phyloP scores from a whole-genome alignment of 1,140 invertebrate genomes.

The Cyclargus thomasi region DNA sequence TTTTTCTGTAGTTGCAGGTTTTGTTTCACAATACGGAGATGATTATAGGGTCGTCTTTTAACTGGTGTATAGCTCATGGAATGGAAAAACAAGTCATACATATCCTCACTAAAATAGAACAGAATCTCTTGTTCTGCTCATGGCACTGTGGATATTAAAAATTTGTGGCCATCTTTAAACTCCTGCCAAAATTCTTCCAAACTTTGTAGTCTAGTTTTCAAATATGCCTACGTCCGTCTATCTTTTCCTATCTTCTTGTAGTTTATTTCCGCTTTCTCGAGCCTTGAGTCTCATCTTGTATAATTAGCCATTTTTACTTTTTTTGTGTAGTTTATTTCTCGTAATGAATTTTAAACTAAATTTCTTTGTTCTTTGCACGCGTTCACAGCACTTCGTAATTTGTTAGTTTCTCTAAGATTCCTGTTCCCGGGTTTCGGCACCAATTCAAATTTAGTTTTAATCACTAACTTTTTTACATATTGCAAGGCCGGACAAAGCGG shows the following conservation, averaged over 20 bases:
- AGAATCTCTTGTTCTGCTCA: conserved; percentile 6
- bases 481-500: too few relatives aligned
- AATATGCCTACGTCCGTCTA: conserved; percentile 21
- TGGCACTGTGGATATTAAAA: conserved; percentile 18
- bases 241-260: conserved; percentile 28
- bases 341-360: too few relatives aligned
- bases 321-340: too few relatives aligned
- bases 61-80: conserved; percentile 26
- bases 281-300: background rate
- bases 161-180: conserved; percentile 22
- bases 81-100: conserved; percentile 21
- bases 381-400: too few relatives aligned
- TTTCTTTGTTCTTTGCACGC: too few relatives aligned
- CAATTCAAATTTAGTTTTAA: too few relatives aligned
- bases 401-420: too few relatives aligned
- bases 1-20: background rate
- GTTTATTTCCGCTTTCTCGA: conserved; percentile 24
- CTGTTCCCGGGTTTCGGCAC: too few relatives aligned
- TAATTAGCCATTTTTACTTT: too few relatives aligned
- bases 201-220: conserved; percentile 26
- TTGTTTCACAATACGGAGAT: background rate
- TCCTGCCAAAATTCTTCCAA: conserved; percentile 27
- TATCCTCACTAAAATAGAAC: conserved; percentile 23
- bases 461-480: too few relatives aligned
- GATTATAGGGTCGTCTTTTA: conserved; percentile 26